Percentiles rank a stretch among this genome's conserved stretches.
These are phyloP conservation scores for Danaus chrysippus DNA, from an alignment of 2,888 invertebrate species.

Conservation along the genomic window DNA sequence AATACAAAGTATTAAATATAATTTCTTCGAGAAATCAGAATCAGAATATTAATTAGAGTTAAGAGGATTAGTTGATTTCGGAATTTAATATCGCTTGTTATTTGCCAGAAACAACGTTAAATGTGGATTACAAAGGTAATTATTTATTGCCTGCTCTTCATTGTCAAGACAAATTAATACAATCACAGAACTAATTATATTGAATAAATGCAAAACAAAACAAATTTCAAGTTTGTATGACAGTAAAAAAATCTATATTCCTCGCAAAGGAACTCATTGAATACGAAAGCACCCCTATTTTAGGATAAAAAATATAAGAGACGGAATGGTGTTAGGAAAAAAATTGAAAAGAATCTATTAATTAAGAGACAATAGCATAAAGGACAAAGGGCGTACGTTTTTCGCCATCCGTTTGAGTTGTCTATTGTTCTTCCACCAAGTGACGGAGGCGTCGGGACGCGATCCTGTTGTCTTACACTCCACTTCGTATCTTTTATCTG, in stretches of 20 bases:
- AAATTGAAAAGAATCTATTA: conserved; percentile 57
- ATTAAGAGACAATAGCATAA: conserved; percentile 56
- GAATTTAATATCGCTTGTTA: conserved; percentile 5
- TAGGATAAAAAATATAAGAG: conserved; percentile 21
- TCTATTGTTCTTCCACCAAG: conserved; percentile 93
- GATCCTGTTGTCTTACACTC: conserved; percentile 93
- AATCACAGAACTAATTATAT: not conserved
- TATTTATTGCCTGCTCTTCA: not conserved
- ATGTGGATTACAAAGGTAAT: not conserved
- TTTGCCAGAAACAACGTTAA: conserved; percentile 2
- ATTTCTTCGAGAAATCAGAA: not conserved
- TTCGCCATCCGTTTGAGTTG: conserved; percentile 89
- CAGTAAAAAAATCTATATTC: too few species aligned
- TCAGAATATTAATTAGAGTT: conserved; percentile 5
- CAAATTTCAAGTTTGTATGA: not conserved
- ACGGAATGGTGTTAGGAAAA: conserved; percentile 20
- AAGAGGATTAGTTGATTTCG: not conserved
- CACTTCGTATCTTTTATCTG: conserved; percentile 91
- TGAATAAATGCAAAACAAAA: not conserved
- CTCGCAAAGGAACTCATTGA: conserved; percentile 6
- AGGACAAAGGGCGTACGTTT: conserved; percentile 80
- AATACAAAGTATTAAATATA: conserved; percentile 2
- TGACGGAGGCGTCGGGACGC: conserved; percentile 89
- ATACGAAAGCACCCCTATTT: conserved; percentile 11
- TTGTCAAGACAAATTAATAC: not conserved